Evolutionary conservation across 2,888 invertebrate genomes (phyloP), one percentile per base, ranked within the genome.

Genomic region (Orchestes rusci): DNA sequence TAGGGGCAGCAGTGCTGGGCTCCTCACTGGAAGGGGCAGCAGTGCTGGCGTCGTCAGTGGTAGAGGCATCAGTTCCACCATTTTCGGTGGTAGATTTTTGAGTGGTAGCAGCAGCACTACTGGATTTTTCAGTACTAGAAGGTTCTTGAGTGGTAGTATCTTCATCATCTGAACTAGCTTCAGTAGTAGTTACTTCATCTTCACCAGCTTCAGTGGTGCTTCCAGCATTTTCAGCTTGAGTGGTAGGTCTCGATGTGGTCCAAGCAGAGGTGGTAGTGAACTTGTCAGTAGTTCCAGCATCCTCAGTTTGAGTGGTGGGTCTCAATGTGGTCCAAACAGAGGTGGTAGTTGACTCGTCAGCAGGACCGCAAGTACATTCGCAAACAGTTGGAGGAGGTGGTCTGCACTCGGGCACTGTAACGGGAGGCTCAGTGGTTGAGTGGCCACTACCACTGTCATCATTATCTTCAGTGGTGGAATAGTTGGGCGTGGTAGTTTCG

Each of bases 311-410:
- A 23, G 23, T 23, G 10, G 23, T 23, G 23, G 23, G 36, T 10
- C 3, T 5, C 2, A 23, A 12, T 7, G 41, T 33, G 33, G 43
- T 43, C 43, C 43, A 43, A 10, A 43, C 35, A 2, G 38, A 17
- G 15, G 33, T 39, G 12, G 44, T 44, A 12, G 29, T 35, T 12
- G 38, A 23, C 18, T 31, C 37, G 3, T 20, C 13, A 2, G 27
- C 15, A 36, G 12, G 39, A 44, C 44, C 39, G 30, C 44, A 44
- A 12, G 44, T 44, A 16, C 44, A 44, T 1, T 29, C 35, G 20
- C 44, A 44, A 12, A 5, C 12, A 8, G 44, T 38, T 1, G 34
- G 29, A 17, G 44, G 41, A 4, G 35, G 32, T 32, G 16, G n/a
- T n/a, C n/a, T 32, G 15, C 40, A 40, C 8, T 18, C 23, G 3